phyloP scores from a whole-genome alignment of 2,113 vertebrate genomes.

The Naja naja region DNA sequence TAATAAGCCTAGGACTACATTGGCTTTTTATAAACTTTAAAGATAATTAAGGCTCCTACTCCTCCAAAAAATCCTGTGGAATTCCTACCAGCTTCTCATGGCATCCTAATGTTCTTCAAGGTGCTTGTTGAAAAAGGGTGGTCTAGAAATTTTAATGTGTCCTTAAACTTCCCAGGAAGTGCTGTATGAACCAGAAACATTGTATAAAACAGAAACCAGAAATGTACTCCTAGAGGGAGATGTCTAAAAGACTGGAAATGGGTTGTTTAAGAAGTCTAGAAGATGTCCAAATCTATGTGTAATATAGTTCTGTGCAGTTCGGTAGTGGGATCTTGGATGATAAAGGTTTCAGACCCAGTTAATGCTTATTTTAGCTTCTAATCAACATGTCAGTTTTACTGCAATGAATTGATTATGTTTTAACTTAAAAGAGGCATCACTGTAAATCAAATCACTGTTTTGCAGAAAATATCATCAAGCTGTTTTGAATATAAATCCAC shows the following conservation, averaged over 20 bases:
- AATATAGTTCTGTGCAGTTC: neutral
- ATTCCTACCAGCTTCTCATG: neutral
- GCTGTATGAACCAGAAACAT: neutral
- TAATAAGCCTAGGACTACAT: neutral
- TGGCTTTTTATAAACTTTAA: neutral
- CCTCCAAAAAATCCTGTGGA: neutral
- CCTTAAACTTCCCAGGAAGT: neutral
- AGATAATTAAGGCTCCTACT: neutral
- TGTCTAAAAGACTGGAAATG: neutral
- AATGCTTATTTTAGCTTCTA: conserved; percentile 47
- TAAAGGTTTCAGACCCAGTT: conserved; percentile 18
- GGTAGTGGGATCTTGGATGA: conserved; percentile 20
- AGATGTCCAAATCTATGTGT: neutral
- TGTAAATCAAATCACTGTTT: conserved; percentile 24
- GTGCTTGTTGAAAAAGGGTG: neutral
- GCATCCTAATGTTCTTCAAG: neutral
- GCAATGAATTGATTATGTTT: conserved; percentile 30
- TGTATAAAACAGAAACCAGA: neutral
- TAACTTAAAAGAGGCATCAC: conserved; percentile 23
- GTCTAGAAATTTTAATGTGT: neutral
- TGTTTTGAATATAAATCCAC: conserved; percentile 8
- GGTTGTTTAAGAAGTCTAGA: conserved; percentile 16
- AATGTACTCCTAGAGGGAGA: neutral
- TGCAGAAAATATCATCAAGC: conserved; percentile 29
- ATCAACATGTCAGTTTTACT: conserved; percentile 50